phyloP scores from a whole-genome alignment of 2,888 invertebrate genomes.

The Bellardia bayeri region DNA sequence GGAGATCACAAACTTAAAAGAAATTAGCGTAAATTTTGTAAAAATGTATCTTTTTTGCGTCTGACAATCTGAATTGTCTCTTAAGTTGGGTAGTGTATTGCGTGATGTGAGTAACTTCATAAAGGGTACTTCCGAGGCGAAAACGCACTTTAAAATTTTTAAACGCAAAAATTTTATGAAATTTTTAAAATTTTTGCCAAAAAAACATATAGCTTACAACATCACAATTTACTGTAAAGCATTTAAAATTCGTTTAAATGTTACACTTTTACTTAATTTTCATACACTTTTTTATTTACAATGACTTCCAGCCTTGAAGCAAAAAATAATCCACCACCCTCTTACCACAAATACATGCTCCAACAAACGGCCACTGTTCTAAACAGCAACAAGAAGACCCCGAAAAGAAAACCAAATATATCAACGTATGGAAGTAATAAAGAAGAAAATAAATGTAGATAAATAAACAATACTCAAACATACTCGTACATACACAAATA shows the following conservation, averaged over 20 bases:
- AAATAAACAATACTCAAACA: slow-evolving; percentile 42
- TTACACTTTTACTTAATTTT: slow-evolving; percentile 11
- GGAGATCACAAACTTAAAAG: too few species aligned
- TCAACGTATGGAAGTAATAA: slow-evolving; percentile 24
- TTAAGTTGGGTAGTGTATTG: too few species aligned
- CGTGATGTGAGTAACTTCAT: too few species aligned
- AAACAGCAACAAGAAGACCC: slow-evolving; percentile 26
- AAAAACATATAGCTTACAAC: too few species aligned
- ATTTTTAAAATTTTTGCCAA: too few species aligned
- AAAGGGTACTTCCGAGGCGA: too few species aligned
- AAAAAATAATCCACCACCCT: neutral
- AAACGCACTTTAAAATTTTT: too few species aligned
- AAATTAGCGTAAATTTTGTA: too few species aligned
- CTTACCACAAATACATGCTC: neutral
- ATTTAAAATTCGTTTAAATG: slow-evolving; percentile 17
- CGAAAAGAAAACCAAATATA: slow-evolving; percentile 45
- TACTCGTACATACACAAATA: slow-evolving; percentile 1
- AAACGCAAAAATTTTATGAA: too few species aligned
- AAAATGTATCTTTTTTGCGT: too few species aligned
- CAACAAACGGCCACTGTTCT: neutral
- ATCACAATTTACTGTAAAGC: neutral
- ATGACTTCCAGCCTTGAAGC: slow-evolving; percentile 52
- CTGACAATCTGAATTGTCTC: too few species aligned
- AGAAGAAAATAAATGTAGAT: slow-evolving; percentile 54
- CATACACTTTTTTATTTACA: slow-evolving; percentile 2